Percentiles rank a stretch among this genome's conserved stretches.
Evolutionary conservation across 35 echinoderm and acorn worm genomes (phyloP).

Genomic region (Diadema setosum): DNA sequence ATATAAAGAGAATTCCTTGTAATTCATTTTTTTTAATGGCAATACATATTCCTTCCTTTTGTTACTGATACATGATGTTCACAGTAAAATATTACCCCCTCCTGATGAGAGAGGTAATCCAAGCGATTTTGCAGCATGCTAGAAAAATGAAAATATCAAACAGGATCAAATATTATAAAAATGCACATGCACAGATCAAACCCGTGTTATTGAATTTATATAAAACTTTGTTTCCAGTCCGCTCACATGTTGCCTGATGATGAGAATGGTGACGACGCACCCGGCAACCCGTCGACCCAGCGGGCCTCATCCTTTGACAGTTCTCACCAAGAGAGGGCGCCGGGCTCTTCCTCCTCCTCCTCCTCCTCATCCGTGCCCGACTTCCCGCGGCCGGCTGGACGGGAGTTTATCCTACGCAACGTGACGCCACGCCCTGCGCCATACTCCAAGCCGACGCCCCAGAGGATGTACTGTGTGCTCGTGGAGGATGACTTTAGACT

Average conservation of each 20-base stretch:
- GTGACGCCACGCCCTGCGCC: slow-evolving; percentile 70
- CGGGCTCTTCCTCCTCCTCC: background rate
- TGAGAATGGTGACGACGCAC: background rate
- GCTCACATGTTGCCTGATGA: slow-evolving; percentile 61
- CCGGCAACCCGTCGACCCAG: background rate
- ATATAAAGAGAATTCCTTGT: no score
- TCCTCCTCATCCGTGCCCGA: slow-evolving; percentile 53
- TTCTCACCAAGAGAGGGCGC: background rate
- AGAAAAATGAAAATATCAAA: no score
- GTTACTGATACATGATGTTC: no score
- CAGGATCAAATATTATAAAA: no score
- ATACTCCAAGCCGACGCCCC: slow-evolving; percentile 81
- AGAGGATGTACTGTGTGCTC: slow-evolving; percentile 96
- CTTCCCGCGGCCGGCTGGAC: slow-evolving; percentile 82
- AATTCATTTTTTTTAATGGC: no score
- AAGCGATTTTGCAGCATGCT: no score
- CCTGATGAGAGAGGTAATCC: no score
- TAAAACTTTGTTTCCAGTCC: slow-evolving; percentile 11
- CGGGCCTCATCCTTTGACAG: background rate
- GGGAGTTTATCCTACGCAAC: slow-evolving; percentile 87
- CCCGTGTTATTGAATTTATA: no score
- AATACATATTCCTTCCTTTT: no score
- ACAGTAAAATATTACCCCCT: no score
- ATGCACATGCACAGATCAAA: no score
- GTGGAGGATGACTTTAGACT: slow-evolving; percentile 88